These are phyloP conservation scores for Patiria pectinifera DNA, from an alignment of 53 echinoderm and acorn worm species.

Conservation along the genomic window DNA sequence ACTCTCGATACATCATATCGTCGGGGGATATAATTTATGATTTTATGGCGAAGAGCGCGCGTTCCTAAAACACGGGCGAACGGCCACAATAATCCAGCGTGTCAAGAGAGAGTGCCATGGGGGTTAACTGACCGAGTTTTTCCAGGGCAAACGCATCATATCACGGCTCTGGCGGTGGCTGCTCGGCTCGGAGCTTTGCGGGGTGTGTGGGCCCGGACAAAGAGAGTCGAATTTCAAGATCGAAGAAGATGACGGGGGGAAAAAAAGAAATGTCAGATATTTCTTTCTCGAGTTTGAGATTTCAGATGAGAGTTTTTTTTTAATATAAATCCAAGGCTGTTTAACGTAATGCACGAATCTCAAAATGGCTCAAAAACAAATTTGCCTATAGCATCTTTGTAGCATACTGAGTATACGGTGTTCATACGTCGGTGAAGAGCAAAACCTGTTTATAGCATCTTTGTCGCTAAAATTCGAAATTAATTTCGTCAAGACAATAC, in stretches of 20 bases:
- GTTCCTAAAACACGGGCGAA: background rate
- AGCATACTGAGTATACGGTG: too few species aligned
- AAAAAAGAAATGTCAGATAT: background rate
- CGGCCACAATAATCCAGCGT: slow-evolving; percentile 28
- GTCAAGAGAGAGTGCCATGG: slow-evolving; percentile 26
- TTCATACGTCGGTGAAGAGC: too few species aligned
- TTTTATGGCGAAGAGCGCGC: background rate
- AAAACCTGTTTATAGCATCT: too few species aligned
- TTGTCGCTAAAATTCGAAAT: too few species aligned
- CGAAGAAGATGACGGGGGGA: background rate
- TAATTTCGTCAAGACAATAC: too few species aligned
- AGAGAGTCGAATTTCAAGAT: slow-evolving; percentile 34
- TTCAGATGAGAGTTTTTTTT: background rate
- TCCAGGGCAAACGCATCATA: background rate
- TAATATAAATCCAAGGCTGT: background rate
- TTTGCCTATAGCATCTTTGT: too few species aligned
- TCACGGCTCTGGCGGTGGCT: slow-evolving; percentile 8
- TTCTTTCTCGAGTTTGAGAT: background rate
- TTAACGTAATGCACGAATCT: too few species aligned
- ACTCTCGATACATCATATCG: background rate
- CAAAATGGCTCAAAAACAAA: too few species aligned
- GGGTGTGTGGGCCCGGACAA: slow-evolving; percentile 1
- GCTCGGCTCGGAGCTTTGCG: background rate
- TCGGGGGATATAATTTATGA: background rate
- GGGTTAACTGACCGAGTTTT: slow-evolving; percentile 54